These are phyloP conservation scores for Scaptodrosophila latifasciaeformis DNA, from an alignment of 2,888 invertebrate species.

Conservation along the genomic window DNA sequence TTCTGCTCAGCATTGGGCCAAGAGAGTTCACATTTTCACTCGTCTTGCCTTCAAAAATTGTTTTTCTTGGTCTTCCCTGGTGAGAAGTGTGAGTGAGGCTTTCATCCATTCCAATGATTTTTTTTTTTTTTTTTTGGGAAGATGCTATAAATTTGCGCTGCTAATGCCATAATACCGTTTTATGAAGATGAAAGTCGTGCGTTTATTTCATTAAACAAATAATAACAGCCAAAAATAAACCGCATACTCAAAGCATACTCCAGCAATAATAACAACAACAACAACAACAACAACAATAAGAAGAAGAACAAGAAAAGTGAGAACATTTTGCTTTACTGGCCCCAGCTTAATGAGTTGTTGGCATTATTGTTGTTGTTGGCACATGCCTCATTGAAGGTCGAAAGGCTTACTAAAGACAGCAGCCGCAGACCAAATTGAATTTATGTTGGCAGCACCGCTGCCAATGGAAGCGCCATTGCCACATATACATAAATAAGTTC, in stretches of 20 bases:
- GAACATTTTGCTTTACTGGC: no score
- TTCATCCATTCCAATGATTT: no score
- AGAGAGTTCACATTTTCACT: no score
- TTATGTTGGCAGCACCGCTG: slow-evolving; percentile 60
- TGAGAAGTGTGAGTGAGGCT: no score
- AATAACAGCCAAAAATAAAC: slow-evolving; percentile 63
- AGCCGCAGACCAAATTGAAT: slow-evolving; percentile 49
- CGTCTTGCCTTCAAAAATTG: no score
- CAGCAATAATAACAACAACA: not conserved
- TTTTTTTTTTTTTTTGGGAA: not conserved
- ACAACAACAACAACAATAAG: no score
- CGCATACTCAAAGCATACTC: slow-evolving; percentile 27
- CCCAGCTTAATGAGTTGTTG: slow-evolving; percentile 52
- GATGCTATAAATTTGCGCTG: slow-evolving; percentile 56
- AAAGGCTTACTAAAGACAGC: slow-evolving; percentile 53
- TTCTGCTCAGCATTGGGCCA: not conserved
- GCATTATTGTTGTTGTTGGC: slow-evolving; percentile 29
- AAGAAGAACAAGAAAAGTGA: no score
- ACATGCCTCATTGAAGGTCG: slow-evolving; percentile 67
- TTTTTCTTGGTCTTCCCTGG: no score
- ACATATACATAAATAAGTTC: slow-evolving; percentile 36
- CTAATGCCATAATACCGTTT: slow-evolving; percentile 68
- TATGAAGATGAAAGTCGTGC: slow-evolving; percentile 70
- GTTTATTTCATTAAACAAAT: slow-evolving; percentile 70
- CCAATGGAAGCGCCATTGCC: no score